Conservation (phyloP, 1,140 invertebrate species). For the Macrocentrus cingulum region DNA sequence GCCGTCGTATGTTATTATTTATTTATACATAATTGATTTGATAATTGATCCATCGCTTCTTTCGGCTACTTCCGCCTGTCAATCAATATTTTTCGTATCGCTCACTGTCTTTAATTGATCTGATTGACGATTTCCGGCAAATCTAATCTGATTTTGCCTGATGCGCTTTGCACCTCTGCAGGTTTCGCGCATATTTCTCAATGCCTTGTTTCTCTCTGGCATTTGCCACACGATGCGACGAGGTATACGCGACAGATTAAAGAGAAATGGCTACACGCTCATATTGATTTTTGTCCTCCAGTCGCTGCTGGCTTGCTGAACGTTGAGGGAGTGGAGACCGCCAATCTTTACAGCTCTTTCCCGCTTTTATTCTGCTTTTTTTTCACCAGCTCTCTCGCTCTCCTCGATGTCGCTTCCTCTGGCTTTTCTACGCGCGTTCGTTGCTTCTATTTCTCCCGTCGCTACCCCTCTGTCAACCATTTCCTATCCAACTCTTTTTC, state of each 20-base stretch:
- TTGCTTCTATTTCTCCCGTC: constrained; percentile 7
- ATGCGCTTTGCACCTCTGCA: no score
- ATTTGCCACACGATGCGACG: no score
- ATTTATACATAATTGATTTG: no score
- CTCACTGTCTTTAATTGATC: no score
- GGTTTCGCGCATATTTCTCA: no score
- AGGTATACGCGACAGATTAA: constrained; percentile 58
- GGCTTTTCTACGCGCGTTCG: constrained; percentile 33
- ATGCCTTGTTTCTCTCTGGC: no score
- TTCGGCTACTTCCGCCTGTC: no score
- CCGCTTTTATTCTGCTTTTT: no score
- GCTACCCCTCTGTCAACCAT: constrained; percentile 21
- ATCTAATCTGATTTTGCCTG: no score
- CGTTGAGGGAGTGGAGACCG: constrained; percentile 39
- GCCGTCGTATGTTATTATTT: constrained; percentile 20
- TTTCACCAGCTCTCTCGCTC: constrained; percentile 12
- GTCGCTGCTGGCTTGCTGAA: constrained; percentile 43
- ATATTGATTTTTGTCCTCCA: constrained; percentile 62
- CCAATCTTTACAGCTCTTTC: constrained; percentile 50
- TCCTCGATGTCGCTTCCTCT: constrained; percentile 18
- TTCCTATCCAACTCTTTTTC: constrained; percentile 18
- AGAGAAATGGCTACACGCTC: constrained; percentile 61
- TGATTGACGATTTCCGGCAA: no score
- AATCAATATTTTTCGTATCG: no score
- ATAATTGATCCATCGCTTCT: no score